Conservation (phyloP, 2,113 vertebrate genomes). For the Panthera tigris region DNA sequence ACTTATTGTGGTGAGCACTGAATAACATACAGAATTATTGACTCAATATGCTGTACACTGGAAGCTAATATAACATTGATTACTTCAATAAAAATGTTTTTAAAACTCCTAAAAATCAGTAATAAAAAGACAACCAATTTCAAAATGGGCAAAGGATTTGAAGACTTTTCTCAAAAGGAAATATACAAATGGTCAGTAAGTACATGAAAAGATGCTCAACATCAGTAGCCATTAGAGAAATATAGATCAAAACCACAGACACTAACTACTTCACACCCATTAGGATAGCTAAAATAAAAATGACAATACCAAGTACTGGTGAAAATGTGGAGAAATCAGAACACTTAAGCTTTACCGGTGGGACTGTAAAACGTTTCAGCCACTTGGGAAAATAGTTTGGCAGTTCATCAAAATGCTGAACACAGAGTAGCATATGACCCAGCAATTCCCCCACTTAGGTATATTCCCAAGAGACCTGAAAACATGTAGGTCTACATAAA, state of each 20-base stretch:
- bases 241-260: not conserved
- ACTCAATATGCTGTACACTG: not conserved
- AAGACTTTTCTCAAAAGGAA: constrained; percentile 2
- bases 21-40: not conserved
- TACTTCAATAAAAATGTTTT: not conserved
- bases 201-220: not conserved
- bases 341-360: not conserved
- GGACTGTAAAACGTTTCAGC: not conserved
- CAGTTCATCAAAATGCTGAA: not conserved
- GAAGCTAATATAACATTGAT: not conserved
- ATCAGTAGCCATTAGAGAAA: not conserved
- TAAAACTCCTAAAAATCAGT: not conserved
- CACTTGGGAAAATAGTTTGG: not conserved
- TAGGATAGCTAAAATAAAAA: not conserved
- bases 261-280: not conserved
- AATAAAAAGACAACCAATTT: not conserved
- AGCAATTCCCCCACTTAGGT: not conserved
- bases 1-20: not conserved
- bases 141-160: not conserved
- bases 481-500: not conserved
- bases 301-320: not conserved
- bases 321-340: not conserved
- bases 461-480: not conserved
- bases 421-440: not conserved
- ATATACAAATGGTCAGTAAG: not conserved